phyloP scores from a whole-genome alignment of 2,797 vertebrate species.

The Acanthurus tractus region DNA sequence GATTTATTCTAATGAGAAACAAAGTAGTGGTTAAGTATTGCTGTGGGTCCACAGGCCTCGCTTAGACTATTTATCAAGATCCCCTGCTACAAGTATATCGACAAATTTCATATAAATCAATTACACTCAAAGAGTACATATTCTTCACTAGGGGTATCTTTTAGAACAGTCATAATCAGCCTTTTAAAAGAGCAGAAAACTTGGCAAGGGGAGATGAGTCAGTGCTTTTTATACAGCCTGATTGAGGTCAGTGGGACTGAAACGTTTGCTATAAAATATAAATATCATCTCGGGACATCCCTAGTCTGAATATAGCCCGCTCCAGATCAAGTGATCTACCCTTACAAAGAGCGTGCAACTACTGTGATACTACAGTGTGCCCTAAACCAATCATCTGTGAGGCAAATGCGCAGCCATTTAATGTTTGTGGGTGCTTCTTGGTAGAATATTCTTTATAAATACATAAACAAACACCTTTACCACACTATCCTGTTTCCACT shows the following conservation, averaged over 20 bases:
- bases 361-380: background rate
- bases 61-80: slow-evolving; percentile 13
- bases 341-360: background rate
- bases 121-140: background rate
- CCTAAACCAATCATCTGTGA: background rate
- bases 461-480: background rate
- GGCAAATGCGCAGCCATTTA: background rate
- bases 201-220: background rate
- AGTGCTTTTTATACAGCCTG: slow-evolving; percentile 18
- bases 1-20: slow-evolving; percentile 27
- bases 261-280: slow-evolving; percentile 52
- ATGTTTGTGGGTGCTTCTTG: background rate
- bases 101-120: background rate
- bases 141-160: background rate
- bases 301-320: slow-evolving; percentile 42
- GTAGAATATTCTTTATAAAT: background rate
- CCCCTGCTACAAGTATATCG: background rate
- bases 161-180: background rate
- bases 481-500: background rate
- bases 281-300: slow-evolving; percentile 56
- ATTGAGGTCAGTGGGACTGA: slow-evolving; percentile 45
- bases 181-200: background rate
- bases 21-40: background rate
- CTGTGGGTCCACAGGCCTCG: background rate
- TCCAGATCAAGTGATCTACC: slow-evolving; percentile 25